Percentiles rank a stretch among this genome's conserved stretches.
These are phyloP conservation scores for Lycophotia porphyrea DNA, from an alignment of 2,888 invertebrate genomes.

Conservation along the genomic window DNA sequence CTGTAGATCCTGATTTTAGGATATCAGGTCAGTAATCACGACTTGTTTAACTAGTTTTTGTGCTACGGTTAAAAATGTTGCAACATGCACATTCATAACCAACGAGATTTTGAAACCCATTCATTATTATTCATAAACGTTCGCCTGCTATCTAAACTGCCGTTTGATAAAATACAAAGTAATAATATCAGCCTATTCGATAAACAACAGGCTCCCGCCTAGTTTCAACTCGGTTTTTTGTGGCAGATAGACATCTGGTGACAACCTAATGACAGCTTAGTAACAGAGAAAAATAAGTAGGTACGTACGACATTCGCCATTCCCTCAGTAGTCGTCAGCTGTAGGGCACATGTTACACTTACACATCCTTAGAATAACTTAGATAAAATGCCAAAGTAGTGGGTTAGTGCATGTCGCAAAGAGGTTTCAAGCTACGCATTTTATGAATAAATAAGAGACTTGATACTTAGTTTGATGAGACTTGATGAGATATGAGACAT, in stretches of 20 bases:
- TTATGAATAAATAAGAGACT: background rate
- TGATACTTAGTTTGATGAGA: no score
- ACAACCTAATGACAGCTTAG: slow-evolving; percentile 16
- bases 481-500: background rate
- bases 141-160: slow-evolving; percentile 15
- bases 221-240: slow-evolving; percentile 46
- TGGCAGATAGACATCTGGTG: slow-evolving; percentile 51
- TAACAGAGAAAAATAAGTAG: background rate
- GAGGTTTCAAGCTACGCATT: slow-evolving; percentile 12
- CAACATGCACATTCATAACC: slow-evolving; percentile 28
- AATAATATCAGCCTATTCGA: slow-evolving; percentile 30
- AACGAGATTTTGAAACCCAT: slow-evolving; percentile 32
- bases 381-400: slow-evolving; percentile 17
- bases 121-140: slow-evolving; percentile 31
- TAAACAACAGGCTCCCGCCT: slow-evolving; percentile 49
- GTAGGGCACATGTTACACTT: slow-evolving; percentile 41
- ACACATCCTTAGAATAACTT: slow-evolving; percentile 37
- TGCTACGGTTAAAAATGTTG: slow-evolving; percentile 13
- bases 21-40: slow-evolving; percentile 83
- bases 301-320: slow-evolving; percentile 4
- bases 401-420: background rate
- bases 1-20: slow-evolving; percentile 85
- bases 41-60: slow-evolving; percentile 3
- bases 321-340: slow-evolving; percentile 47
- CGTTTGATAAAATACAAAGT: slow-evolving; percentile 39